Evolutionary conservation across 1,140 invertebrate species (phyloP), one percentile per base, ranked within the genome.

Genomic region (Apis laboriosa): DNA sequence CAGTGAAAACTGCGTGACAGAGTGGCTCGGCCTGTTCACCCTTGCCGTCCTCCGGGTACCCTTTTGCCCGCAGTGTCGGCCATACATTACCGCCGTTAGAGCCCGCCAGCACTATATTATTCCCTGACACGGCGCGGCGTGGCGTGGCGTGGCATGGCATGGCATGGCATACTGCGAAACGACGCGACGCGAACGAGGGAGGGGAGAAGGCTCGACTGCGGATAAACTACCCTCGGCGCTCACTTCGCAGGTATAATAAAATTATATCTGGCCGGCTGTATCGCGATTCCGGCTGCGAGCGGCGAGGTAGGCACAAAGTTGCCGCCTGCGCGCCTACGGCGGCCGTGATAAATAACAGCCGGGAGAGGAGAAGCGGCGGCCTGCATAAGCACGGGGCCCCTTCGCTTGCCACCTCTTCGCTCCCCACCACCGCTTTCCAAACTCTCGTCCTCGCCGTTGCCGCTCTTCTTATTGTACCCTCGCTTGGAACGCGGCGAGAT

Each of bases 231-330:
- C 90, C 85, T 88, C 82, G 81, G 79, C 83, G 85, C 78, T 85
- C 89, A 77, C 84, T 84, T 79, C 78, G 86, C 86, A 87, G 90
- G 90, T 91, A 92, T 92, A 92, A 93, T 92, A 93, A 92, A 93
- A 93, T 92, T 88, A 93, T 93, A 92, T 92, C 91, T 90, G 89
- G 72, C 74, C 80, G 86, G 77, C 71, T 85, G 88, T 88, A 92
- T 92, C 91, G 90, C 88, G 84, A 88, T 89, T 89, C 88, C 86
- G 85, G 84, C 80, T 84, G 87, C 83, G 77, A 89, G 79, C 87
- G 82, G 88, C 84, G 63, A 74, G 49, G 76, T 63, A 72, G 77
- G 78, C 80, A 89, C 90, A 92, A 92, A 92, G 91, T 90, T 84
- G 88, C 88, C 88, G 90, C 90, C 88, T 84, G 74, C 85, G 88